These are phyloP conservation scores for Ormyrus labotus DNA, from an alignment of 2,888 invertebrate genomes.

Conservation along the genomic window DNA sequence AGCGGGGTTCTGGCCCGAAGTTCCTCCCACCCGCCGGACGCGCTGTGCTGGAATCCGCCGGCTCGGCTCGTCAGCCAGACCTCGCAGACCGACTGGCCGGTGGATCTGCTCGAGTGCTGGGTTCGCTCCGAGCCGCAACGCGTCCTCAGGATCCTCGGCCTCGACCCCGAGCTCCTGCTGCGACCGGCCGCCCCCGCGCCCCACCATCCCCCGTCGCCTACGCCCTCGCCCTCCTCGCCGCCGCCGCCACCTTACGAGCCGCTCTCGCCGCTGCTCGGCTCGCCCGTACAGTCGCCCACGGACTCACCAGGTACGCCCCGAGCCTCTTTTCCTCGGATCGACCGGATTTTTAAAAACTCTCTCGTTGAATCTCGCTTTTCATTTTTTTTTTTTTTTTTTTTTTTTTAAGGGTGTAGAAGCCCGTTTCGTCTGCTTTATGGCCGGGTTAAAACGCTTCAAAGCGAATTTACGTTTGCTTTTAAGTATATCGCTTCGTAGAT, in stretches of 20 bases:
- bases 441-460: too few species aligned
- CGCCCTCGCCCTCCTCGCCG: conserved; percentile 67
- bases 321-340: too few species aligned
- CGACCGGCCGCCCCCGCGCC: conserved; percentile 64
- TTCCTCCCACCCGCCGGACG: conserved; percentile 90
- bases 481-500: too few species aligned
- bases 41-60: conserved; percentile 85
- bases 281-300: neutral
- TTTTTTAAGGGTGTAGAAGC: conserved; percentile 1
- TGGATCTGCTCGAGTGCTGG: conserved; percentile 80
- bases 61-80: conserved; percentile 64
- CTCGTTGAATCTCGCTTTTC: neutral
- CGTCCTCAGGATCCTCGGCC: conserved; percentile 84
- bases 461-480: too few species aligned
- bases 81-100: conserved; percentile 82
- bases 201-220: conserved; percentile 72
- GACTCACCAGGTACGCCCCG: conserved; percentile 30
- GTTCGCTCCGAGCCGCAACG: conserved; percentile 85
- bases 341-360: neutral
- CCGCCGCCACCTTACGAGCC: conserved; percentile 77
- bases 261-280: conserved; percentile 75
- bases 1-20: conserved; percentile 82
- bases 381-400: neutral
- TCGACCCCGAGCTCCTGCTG: conserved; percentile 80
- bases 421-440: neutral